Evolutionary conservation across 2,888 invertebrate genomes (phyloP).

Genomic region (Agrypnus murinus): DNA sequence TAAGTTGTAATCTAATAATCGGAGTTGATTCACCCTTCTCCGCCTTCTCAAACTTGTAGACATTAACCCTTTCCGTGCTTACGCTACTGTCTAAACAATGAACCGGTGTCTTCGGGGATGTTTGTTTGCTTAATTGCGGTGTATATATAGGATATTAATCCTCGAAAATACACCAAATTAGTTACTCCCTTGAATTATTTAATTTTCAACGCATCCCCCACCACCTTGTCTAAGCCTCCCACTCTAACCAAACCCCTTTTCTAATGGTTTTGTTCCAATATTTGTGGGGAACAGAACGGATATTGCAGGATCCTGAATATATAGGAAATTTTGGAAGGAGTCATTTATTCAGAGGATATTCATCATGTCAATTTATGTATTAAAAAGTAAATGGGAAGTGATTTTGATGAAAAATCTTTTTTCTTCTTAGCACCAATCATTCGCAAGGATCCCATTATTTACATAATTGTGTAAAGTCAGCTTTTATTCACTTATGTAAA

Average conservation of each 20-base stretch:
- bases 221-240: background rate
- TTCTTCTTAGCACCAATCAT: no score
- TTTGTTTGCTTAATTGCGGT: constrained; percentile 44
- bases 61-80: constrained; percentile 53
- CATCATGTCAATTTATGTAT: constrained; percentile 8
- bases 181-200: constrained; percentile 20
- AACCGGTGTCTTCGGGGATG: constrained; percentile 42
- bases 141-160: constrained; percentile 40
- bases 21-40: constrained; percentile 59
- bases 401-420: no score
- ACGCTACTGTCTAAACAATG: constrained; percentile 43
- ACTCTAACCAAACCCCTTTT: no score
- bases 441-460: no score
- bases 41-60: constrained; percentile 51
- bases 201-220: constrained; percentile 13
- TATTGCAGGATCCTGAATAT: constrained; percentile 11
- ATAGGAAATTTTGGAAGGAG: constrained; percentile 1
- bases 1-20: constrained; percentile 60
- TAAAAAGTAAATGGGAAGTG: background rate
- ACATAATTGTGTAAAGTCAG: no score
- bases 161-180: constrained; percentile 32
- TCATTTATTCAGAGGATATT: constrained; percentile 4
- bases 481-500: no score
- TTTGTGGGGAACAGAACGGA: background rate
- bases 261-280: constrained; percentile 5